Evolutionary conservation across 1,140 invertebrate species (phyloP), one percentile per base, ranked within the genome.

Genomic region (Vollenhovia emeryi): DNA sequence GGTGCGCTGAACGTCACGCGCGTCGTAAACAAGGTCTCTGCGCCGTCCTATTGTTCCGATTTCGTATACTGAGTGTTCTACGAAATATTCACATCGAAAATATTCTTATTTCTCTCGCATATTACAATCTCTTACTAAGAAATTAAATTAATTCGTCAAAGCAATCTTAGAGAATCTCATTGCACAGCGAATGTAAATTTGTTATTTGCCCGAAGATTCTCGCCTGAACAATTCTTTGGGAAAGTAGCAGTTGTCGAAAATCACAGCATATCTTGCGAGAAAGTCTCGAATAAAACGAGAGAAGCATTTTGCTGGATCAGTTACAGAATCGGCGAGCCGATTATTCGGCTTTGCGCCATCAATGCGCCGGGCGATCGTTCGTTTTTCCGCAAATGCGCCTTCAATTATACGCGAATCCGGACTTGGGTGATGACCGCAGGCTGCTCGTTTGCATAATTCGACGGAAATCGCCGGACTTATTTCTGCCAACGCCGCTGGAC

Each of bases 361-460:
- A 57, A 4, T 36, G 36, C 40, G 21, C 24, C 75, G 36, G 24
- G 2, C 50, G 33, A 15, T 27, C 24, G 24, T 52, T 74, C 64
- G 86, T 82, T 86, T 89, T 85, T 87, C 40, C 60, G 66, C 73
- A 84, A 68, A 79, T 57, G 66, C 13, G 7, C 45, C 55, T 71
- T 89, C 87, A 86, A 88, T 89, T 89, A 88, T 74, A 27, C 83
- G 48, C 36, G 62, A 78, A 75, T 88, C 27, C 59, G 68, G 52
- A 27, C 52, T 66, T 71, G 86, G 83, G 45, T 59, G 55, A 27
- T 40, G 73, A 64, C 52, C 55, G 43, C 80, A 40, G 60, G 48
- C 69, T 50, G 36, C 83, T 86, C 74, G 71, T 89, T 89, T 89
- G 84, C 87, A 88, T 89, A 86, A 89, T 89, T 88, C 60, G 59